Base-by-base conservation (phyloP, 92 coral and sea anemone genomes). In the Epizoanthus scotinus region DNA sequence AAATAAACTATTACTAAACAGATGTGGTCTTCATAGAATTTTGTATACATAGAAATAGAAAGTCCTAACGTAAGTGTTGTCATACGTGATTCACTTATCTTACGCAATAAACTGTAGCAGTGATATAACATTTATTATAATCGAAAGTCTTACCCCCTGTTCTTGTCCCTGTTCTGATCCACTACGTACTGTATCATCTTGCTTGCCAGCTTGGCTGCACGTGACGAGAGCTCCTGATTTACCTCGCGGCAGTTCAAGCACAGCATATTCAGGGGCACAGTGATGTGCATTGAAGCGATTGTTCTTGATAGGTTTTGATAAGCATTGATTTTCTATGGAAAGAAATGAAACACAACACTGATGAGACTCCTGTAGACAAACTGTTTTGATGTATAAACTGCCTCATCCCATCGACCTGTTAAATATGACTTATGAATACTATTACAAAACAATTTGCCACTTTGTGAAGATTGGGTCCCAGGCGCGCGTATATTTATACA, bases 241-340 rank as follows among this genome's bases (percentile, higher is more conserved):
- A 91, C 99, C 57, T 87, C 94, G 8, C 88, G 81, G 21, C 99
- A 95, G 84, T 95, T 95, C 57, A 95, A 68, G 47, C 96, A 93
- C 67, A 95, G 79, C 98, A 95, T 93, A 84, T 95, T 95, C 50
- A 95, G 83, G 29, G 99, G 99, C 50, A 95, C 99, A 3, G 98
- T 95, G 47, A 95, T 89, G 78, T 95, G 92, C 36, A 95, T 90
- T 1, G 93, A 94, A 21, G 99, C 93, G 42, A 95, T 95, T 85
- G 91, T 93, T 26, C 84, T 84, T 52, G 99, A 89, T 10, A 95
- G 90, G 27, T 65, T 91, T 67, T 93, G 99, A 83, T 90, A 95
- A 8, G 91, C 84, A 63, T 95, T 90, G 58, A 95, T 95, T 89
- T 91, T 95, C 99, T 94, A 77, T 38, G 67, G 57, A 34, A 15